These are phyloP conservation scores for Circaetus cinerascens DNA, from an alignment of 2,113 vertebrate species.

Conservation along the genomic window DNA sequence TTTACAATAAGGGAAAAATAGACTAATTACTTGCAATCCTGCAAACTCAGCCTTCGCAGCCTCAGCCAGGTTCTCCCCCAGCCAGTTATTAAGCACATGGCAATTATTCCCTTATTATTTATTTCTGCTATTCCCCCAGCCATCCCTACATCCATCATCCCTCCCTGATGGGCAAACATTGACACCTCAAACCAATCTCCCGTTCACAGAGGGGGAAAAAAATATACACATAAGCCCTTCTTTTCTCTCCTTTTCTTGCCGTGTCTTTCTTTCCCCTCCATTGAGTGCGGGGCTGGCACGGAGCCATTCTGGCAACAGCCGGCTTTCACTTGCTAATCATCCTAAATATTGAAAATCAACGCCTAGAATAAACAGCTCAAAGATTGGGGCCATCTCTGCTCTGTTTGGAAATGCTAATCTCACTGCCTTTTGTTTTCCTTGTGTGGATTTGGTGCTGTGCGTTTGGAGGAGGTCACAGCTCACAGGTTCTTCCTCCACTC, in stretches of 20 bases:
- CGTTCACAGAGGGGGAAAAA: constrained; percentile 3
- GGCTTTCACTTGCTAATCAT: constrained; percentile 83
- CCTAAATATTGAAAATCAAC: constrained; percentile 80
- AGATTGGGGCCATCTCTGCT: constrained; percentile 65
- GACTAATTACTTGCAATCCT: too few relatives aligned
- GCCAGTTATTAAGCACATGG: neutral
- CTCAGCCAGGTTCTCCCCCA: neutral
- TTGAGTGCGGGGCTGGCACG: constrained; percentile 55
- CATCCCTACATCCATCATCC: constrained; percentile 34
- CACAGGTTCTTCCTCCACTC: neutral
- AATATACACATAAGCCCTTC: constrained; percentile 57
- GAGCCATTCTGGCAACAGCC: constrained; percentile 69
- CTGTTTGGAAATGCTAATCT: constrained; percentile 75
- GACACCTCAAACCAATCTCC: constrained; percentile 63
- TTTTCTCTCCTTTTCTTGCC: constrained; percentile 57
- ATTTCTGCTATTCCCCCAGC: constrained; percentile 18
- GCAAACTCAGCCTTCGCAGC: neutral
- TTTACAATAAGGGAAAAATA: too few relatives aligned
- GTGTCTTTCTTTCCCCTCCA: constrained; percentile 52
- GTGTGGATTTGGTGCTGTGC: constrained; percentile 32
- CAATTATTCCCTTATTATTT: constrained; percentile 33
- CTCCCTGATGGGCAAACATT: constrained; percentile 39
- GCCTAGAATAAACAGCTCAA: constrained; percentile 72
- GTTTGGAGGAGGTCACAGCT: constrained; percentile 61
- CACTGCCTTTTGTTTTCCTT: constrained; percentile 56